A percentile compares a stretch with the other conserved stretches of the same genome.
These are phyloP conservation scores for Romanomermis culicivorax DNA, from an alignment of 2,888 invertebrate genomes.

Conservation along the genomic window DNA sequence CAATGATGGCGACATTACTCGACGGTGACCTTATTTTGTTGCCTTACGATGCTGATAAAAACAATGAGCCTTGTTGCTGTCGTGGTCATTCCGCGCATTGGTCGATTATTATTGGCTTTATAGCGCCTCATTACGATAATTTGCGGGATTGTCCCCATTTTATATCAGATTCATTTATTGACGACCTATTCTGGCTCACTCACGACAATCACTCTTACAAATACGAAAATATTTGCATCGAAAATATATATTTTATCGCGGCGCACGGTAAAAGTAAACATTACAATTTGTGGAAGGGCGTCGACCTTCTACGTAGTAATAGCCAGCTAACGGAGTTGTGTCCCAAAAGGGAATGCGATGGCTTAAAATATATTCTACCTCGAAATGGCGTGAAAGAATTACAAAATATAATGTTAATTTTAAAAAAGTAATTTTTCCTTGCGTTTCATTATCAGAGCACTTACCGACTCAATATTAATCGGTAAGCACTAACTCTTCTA, in stretches of 20 bases:
- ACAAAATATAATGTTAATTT: not conserved
- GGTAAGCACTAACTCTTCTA: too few species aligned
- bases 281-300: conserved; percentile 17
- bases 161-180: too few species aligned
- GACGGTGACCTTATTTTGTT: conserved; percentile 11
- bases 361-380: conserved; percentile 5
- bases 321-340: conserved; percentile 17
- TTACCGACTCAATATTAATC: too few species aligned
- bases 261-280: conserved; percentile 13
- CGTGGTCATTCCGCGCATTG: conserved; percentile 22
- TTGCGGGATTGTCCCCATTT: not conserved
- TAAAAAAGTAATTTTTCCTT: not conserved
- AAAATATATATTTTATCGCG: not conserved
- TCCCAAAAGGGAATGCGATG: conserved; percentile 11
- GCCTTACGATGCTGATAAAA: conserved; percentile 24
- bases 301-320: conserved; percentile 17
- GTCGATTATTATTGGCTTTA: conserved; percentile 17
- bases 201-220: not conserved
- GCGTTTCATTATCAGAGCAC: too few species aligned
- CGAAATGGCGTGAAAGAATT: not conserved
- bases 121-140: not conserved
- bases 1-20: too few species aligned
- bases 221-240: not conserved
- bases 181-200: not conserved
- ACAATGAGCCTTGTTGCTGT: conserved; percentile 17